Percentiles rank a stretch among this genome's conserved stretches.
Conservation (phyloP, 2,797 vertebrate species). For the Australoheros facetus region DNA sequence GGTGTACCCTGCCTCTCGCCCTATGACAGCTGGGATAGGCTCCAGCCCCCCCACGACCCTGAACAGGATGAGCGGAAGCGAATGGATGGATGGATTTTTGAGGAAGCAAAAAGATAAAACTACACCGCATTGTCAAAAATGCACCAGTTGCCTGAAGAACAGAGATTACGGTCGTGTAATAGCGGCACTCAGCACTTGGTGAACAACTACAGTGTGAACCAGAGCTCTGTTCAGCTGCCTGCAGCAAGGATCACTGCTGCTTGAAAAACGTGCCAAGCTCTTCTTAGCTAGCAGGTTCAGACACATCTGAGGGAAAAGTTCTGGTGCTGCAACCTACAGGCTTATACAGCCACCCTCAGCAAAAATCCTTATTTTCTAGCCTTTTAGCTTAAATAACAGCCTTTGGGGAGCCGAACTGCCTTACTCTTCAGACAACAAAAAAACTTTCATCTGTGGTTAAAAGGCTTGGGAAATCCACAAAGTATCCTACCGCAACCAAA, state of each 20-base stretch:
- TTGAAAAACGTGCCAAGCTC: conserved; percentile 56
- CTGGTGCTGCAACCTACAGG: conserved; percentile 53
- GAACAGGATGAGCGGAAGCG: too few relatives aligned
- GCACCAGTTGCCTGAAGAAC: conserved; percentile 21
- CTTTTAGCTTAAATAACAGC: conserved; percentile 64
- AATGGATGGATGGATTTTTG: not conserved
- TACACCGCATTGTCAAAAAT: conserved; percentile 30
- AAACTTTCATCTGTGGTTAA: conserved; percentile 59
- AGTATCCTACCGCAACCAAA: not conserved
- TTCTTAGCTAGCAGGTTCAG: conserved; percentile 50
- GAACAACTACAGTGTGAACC: conserved; percentile 24
- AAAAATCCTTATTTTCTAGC: conserved; percentile 63
- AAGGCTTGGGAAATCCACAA: conserved; percentile 55
- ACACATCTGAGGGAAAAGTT: conserved; percentile 49
- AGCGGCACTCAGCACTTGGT: conserved; percentile 12
- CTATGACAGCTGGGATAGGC: too few relatives aligned
- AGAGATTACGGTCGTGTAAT: conserved; percentile 26
- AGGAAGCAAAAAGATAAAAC: not conserved
- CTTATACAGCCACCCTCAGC: conserved; percentile 45
- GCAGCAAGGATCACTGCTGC: conserved; percentile 50
- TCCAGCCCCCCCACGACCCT: too few relatives aligned
- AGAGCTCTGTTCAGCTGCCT: conserved; percentile 39
- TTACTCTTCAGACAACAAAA: conserved; percentile 65
- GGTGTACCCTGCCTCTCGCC: too few relatives aligned
- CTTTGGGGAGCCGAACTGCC: conserved; percentile 45